phyloP scores from a whole-genome alignment of 2,888 invertebrate genomes.

The Spodoptera exigua region DNA sequence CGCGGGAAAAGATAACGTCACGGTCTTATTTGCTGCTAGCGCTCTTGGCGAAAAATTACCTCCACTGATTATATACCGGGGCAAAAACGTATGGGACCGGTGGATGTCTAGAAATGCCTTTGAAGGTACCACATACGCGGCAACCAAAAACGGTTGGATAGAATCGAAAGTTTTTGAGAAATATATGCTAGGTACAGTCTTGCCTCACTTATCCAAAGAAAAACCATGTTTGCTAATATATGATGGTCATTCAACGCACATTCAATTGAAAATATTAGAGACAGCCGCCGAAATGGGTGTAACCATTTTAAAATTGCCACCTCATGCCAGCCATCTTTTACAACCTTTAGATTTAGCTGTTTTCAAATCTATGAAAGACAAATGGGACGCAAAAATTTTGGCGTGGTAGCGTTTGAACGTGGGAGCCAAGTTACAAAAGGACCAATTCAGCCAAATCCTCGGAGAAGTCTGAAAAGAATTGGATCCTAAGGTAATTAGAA shows the following conservation, averaged over 20 bases:
- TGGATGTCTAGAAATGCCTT: constrained; percentile 25
- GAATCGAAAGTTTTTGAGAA: constrained; percentile 59
- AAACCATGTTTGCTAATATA: constrained; percentile 34
- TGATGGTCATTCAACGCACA: constrained; percentile 17
- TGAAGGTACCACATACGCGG: constrained; percentile 58
- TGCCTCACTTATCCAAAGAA: too few species aligned
- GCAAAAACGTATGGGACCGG: constrained; percentile 42
- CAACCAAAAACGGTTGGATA: constrained; percentile 64
- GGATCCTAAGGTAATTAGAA: constrained; percentile 7
- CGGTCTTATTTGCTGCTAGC: too few species aligned
- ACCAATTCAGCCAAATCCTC: constrained; percentile 22
- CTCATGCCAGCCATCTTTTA: constrained; percentile 47
- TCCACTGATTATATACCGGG: constrained; percentile 53
- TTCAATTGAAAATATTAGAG: constrained; percentile 14
- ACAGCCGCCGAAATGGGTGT: constrained; percentile 21
- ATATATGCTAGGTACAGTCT: too few species aligned
- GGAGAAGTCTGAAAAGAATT: constrained; percentile 28
- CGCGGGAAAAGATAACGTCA: constrained; percentile 60
- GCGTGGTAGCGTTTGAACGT: constrained; percentile 23
- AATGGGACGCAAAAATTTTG: constrained; percentile 13
- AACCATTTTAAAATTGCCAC: constrained; percentile 43
- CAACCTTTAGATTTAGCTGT: constrained; percentile 45
- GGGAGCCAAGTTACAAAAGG: constrained; percentile 15
- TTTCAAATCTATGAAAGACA: constrained; percentile 42
- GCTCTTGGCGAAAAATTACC: constrained; percentile 41